Evolutionary conservation across 2,888 invertebrate genomes (phyloP).

Genomic region (Acanthopleura granulata): DNA sequence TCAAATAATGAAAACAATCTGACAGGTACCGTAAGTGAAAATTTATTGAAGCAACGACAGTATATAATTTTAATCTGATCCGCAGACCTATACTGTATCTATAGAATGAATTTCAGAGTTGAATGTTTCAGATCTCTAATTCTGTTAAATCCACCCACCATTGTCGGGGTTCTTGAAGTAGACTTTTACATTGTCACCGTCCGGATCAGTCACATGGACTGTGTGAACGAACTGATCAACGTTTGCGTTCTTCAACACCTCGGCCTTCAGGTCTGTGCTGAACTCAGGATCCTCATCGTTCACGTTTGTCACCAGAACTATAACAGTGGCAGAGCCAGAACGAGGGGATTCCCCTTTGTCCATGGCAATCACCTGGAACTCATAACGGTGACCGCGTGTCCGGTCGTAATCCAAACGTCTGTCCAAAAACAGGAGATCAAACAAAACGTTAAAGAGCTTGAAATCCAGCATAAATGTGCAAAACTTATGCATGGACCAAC

Average conservation of each 20-base stretch:
- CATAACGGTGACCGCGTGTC: constrained; percentile 75
- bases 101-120: too few relatives aligned
- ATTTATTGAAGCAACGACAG: too few relatives aligned
- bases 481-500: too few relatives aligned
- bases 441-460: too few relatives aligned
- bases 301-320: constrained; percentile 97
- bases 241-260: constrained; percentile 51
- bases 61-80: too few relatives aligned
- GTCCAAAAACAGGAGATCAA: constrained; percentile 22
- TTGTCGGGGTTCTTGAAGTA: constrained; percentile 71
- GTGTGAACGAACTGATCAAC: constrained; percentile 92
- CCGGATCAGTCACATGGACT: constrained; percentile 96
- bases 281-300: constrained; percentile 91
- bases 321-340: constrained; percentile 92
- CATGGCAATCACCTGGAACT: constrained; percentile 92
- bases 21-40: too few relatives aligned
- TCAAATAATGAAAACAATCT: too few relatives aligned
- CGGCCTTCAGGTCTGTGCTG: constrained; percentile 37
- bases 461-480: too few relatives aligned
- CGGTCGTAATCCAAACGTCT: constrained; percentile 65
- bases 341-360: constrained; percentile 95
- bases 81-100: too few relatives aligned
- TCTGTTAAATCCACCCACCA: background rate
- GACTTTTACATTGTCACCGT: constrained; percentile 95
- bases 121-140: too few relatives aligned